Base-by-base conservation (phyloP, 1,140 invertebrate species). In the Latrodectus geometricus region DNA sequence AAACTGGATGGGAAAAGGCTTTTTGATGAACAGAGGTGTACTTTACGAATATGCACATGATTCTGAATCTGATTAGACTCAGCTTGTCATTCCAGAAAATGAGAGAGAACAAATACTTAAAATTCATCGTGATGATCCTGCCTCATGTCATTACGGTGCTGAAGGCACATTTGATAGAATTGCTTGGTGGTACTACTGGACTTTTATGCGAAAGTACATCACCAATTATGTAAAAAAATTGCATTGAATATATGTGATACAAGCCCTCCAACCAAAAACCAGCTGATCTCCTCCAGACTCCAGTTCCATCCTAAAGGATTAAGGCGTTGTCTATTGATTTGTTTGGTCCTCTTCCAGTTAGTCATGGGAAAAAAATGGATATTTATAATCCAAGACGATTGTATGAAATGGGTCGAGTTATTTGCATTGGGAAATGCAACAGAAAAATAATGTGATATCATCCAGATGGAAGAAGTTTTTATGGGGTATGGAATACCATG, bases 341-440 rank as follows among this genome's bases (percentile, higher is more conserved):
- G 9, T 21, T 76, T n/a, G n/a, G n/a, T n/a, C n/a, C n/a, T n/a
- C n/a, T n/a, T n/a, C n/a, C n/a, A n/a, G n/a, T n/a, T n/a, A 35
- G 82, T 50, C 9, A 72, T 70, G 23, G 72, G 82, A 35, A 17
- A 85, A 14, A 69, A 56, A 15, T 77, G 21, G 70, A 75, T 85
- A 14, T 69, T 77, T 21, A 54, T 76, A 21, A 49, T 85, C 21
- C n/a, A 76, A 66, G 82, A 85, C 56, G 50, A 9, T 20, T 56
- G 9, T 11, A 85, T 73, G 8, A 74, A 76, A 50, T 85, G 82
- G 82, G 73, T 77, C 8, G 82, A 85, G 48, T 52, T 72, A 5
- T 85, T 85, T 68, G 1, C 81, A 52, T 0, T 78, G 54, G 9
- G 15, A 49, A 75, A 61, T 15, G 73, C 70, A 15, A 76, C 50